Conservation (phyloP, 2,888 invertebrate genomes). For the Schizaphis graminum region DNA sequence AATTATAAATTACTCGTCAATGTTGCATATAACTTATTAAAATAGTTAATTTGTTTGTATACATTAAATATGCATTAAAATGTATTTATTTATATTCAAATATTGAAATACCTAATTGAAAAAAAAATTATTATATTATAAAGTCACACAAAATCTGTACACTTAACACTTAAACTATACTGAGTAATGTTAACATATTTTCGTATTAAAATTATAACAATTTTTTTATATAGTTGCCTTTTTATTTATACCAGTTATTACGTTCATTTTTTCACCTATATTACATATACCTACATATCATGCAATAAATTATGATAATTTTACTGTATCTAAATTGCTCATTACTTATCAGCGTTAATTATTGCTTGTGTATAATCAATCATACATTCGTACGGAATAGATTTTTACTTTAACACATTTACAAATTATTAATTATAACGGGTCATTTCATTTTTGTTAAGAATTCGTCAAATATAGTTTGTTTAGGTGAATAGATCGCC, state of each 20-base stretch:
- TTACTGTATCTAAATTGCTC: neutral
- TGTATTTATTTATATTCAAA: slow-evolving; percentile 10
- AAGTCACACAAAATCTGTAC: slow-evolving; percentile 13
- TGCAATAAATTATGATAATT: neutral
- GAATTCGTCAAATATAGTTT: too few species aligned
- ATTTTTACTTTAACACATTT: neutral
- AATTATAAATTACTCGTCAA: slow-evolving; percentile 4
- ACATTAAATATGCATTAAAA: neutral
- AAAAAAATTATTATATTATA: slow-evolving; percentile 13
- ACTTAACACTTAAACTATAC: neutral
- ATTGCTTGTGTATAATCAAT: neutral
- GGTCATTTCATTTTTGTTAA: neutral
- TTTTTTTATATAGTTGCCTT: slow-evolving; percentile 16
- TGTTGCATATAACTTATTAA: neutral
- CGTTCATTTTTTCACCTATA: neutral
- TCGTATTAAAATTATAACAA: slow-evolving; percentile 43
- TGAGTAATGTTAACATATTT: slow-evolving; percentile 50
- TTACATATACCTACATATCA: too few species aligned
- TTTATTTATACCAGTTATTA: neutral
- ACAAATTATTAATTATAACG: neutral
- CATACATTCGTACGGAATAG: neutral
- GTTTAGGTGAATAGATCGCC: neutral
- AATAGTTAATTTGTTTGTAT: neutral
- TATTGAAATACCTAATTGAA: neutral
- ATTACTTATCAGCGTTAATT: neutral